Evolutionary conservation across 2,113 vertebrate genomes (phyloP).

Genomic region (Lycaon pictus): DNA sequence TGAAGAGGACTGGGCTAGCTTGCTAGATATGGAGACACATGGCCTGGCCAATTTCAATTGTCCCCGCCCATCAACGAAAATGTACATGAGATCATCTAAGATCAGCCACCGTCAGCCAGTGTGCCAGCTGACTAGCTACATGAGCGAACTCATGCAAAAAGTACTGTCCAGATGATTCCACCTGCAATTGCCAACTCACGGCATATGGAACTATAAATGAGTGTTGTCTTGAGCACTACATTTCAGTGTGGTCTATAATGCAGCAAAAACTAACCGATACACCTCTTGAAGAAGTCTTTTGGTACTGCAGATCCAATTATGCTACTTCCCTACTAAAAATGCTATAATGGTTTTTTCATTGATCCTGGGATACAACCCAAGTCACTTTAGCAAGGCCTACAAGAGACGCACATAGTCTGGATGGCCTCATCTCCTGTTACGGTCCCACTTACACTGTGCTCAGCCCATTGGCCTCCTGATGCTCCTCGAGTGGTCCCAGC

Average conservation of each 20-base stretch:
- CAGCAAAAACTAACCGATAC: neutral
- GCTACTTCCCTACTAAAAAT: neutral
- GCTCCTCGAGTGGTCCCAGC: neutral
- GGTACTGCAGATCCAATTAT: neutral
- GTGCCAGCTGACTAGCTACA: neutral
- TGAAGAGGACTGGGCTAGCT: neutral
- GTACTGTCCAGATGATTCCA: neutral
- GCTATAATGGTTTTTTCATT: neutral
- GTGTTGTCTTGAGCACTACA: neutral
- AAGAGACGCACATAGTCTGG: neutral
- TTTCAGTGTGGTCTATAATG: neutral
- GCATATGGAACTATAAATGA: neutral
- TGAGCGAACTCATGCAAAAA: neutral
- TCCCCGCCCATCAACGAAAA: neutral
- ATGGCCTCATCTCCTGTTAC: rapidly evolving
- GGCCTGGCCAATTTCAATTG: neutral
- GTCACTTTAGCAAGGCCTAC: neutral
- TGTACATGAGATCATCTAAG: neutral
- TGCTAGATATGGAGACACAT: neutral
- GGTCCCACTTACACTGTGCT: no score
- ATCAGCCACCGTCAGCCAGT: neutral
- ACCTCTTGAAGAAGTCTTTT: neutral
- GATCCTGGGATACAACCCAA: neutral
- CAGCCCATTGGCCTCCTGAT: neutral
- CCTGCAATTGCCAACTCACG: neutral